Base-by-base conservation (phyloP, 2,797 vertebrate genomes). In the Hypotaenidia philippensis region DNA sequence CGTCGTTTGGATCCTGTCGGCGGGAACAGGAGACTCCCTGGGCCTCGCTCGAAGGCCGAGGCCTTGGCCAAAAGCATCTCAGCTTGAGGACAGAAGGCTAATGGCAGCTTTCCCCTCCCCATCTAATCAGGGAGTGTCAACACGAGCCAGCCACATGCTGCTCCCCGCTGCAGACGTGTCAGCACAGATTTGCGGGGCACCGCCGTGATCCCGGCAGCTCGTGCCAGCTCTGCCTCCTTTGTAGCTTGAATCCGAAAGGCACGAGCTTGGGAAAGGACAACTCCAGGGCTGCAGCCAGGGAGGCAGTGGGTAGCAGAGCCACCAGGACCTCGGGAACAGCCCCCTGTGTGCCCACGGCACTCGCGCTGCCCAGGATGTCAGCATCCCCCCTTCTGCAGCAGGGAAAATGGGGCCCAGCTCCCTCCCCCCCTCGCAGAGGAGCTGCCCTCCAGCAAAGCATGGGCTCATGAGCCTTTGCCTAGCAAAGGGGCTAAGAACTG, bases 71-170 rank as follows among this genome's bases (percentile, higher is more conserved):
- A 81, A 50, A 83, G 80, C 8, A 10, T 78, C 85, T 40, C 49
- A n/a, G 83, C 75, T 55, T 20, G 27, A 75, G 87, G 89, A 93
- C 89, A 94, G 87, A 87, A 96, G 95, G 91, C 71, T 65, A 32
- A 78, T 61, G 90, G 95, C 85, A 93, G 88, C 93, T 44, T 11
- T 65, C 85, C 93, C 93, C 94, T 94, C 94, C 94, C 93, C 89
- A 55, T 78, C 79, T 83, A 60, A 83, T 85, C 61, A 61, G 79
- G 91, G 72, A 93, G 87, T 14, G 69, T 22, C 93, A 87, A 40
- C 45, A 60, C 25, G 34, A 86, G 91, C 76, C 94, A 94, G 94
- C 87, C 90, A 27, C 94, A 94, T n/a, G 91, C 93, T 91, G 94
- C 34, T 80, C 77, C 90, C 89, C 13, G 13, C 85, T 60, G 69